Base-by-base conservation (phyloP, 2,888 invertebrate species). In the Hydrotaea diabolus region DNA sequence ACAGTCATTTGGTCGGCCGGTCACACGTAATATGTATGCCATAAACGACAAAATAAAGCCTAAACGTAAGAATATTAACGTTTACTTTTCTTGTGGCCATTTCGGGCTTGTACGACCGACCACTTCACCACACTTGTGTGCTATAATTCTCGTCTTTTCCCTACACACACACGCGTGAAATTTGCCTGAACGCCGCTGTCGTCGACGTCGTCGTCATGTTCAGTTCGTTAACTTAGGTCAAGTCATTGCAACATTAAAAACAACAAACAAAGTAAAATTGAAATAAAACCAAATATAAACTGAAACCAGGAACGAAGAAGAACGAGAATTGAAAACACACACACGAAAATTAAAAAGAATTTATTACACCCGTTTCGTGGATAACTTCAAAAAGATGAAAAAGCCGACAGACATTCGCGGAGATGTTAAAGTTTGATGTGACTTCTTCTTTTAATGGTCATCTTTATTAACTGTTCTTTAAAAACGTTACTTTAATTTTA, bases 171-270 rank as follows among this genome's bases (percentile, higher is more conserved):
- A 66, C 78, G 81, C 78, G 72, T 84, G 72, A 66, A 81, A 46
- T 78, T n/a, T 13, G 9, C 39, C 1, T 66, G 49, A 46, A 66
- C 39, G 39, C 23, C 31, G 66, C 66, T 2, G 64, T 36, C 17
- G 78, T 72, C n/a, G 36, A 36, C 17, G 17, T 5, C 19, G 66
- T 64, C 66, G 78, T 72, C 78, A 79, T 57, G 59, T 73, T 81
- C 59, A 77, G 83, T 77, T 80, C 74, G 82, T 85, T 82, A 85
- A 55, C 79, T 79, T 62, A 77, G 82, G 79, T 85, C 82, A 85
- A 79, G 79, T 79, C 55, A 79, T 76, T 82, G 69, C 59, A 76
- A 49, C 72, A 79, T 69, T 49, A 43, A 55, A 82, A 26, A 26
- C n/a, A n/a, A n/a, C n/a, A n/a, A n/a, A n/a, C n/a, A n/a, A n/a